These are phyloP conservation scores for Mesoligia furuncula DNA, from an alignment of 2,888 invertebrate species.

Conservation along the genomic window DNA sequence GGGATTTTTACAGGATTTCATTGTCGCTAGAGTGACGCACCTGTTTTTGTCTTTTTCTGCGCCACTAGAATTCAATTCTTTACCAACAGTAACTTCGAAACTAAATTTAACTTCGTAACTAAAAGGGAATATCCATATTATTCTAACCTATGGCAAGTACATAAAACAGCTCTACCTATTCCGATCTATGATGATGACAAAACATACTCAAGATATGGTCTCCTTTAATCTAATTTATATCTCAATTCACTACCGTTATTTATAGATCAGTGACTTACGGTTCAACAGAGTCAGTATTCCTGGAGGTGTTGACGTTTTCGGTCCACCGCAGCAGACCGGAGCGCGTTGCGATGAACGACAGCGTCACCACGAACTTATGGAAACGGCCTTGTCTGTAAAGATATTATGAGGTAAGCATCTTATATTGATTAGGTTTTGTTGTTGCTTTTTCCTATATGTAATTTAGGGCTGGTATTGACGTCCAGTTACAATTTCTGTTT, in stretches of 20 bases:
- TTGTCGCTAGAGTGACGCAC: no score
- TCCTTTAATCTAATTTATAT: background rate
- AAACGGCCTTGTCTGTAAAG: constrained; percentile 95
- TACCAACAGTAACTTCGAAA: no score
- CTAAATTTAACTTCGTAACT: no score
- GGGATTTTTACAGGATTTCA: no score
- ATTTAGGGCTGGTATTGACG: background rate
- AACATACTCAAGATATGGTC: background rate
- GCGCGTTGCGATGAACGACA: constrained; percentile 97
- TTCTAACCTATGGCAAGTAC: no score
- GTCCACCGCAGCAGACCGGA: constrained; percentile 97
- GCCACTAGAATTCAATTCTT: no score
- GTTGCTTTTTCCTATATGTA: background rate
- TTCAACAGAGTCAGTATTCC: constrained; percentile 91
- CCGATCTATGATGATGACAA: no score
- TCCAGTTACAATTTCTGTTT: background rate
- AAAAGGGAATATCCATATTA: no score
- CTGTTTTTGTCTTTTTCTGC: no score
- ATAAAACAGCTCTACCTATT: no score
- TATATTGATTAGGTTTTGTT: constrained; percentile 17
- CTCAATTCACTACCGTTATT: background rate
- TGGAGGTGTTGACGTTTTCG: constrained; percentile 91
- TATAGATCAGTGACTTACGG: constrained; percentile 89
- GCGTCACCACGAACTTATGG: constrained; percentile 95
- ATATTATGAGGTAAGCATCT: constrained; percentile 57